Percentiles rank a stretch among this genome's conserved stretches.
phyloP scores from a whole-genome alignment of 1,140 invertebrate genomes.

The Eriocheir sinensis region DNA sequence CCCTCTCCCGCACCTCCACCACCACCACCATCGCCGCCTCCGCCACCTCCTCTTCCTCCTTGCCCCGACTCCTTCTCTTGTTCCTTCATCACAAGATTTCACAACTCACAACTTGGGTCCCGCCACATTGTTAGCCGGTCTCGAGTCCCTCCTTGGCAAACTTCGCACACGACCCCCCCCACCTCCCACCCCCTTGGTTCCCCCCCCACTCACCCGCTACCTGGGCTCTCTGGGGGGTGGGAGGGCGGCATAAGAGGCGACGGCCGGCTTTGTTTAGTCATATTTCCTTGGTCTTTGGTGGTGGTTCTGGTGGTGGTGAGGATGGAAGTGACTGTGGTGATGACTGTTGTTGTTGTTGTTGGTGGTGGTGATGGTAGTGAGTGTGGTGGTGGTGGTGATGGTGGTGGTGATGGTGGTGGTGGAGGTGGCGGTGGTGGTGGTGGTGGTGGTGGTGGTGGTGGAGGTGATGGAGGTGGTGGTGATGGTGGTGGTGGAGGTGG shows the following conservation, averaged over 20 bases:
- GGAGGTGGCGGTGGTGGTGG: background rate
- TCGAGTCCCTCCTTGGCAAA: background rate
- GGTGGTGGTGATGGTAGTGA: background rate
- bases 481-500: background rate
- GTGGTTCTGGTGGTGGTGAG: background rate
- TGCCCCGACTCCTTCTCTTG: too few species aligned
- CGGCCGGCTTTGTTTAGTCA: too few species aligned
- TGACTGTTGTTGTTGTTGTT: background rate
- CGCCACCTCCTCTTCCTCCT: background rate
- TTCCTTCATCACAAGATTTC: slow-evolving; percentile 23
- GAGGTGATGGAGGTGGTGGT: too few species aligned
- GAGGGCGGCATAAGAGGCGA: too few species aligned
- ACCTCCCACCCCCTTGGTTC: too few species aligned
- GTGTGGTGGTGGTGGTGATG: background rate
- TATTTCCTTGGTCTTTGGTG: too few species aligned
- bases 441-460: background rate
- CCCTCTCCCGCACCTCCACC: too few species aligned
- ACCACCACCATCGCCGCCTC: too few species aligned
- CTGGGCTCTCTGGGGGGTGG: too few species aligned
- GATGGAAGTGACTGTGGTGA: background rate
- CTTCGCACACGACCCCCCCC: background rate
- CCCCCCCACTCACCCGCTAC: too few species aligned
- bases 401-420: background rate
- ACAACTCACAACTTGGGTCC: background rate
- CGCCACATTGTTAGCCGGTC: background rate